Evolutionary conservation across 2,797 vertebrate species (phyloP), one percentile per base, ranked within the genome.

Genomic region (Enteromius fasciolatus): DNA sequence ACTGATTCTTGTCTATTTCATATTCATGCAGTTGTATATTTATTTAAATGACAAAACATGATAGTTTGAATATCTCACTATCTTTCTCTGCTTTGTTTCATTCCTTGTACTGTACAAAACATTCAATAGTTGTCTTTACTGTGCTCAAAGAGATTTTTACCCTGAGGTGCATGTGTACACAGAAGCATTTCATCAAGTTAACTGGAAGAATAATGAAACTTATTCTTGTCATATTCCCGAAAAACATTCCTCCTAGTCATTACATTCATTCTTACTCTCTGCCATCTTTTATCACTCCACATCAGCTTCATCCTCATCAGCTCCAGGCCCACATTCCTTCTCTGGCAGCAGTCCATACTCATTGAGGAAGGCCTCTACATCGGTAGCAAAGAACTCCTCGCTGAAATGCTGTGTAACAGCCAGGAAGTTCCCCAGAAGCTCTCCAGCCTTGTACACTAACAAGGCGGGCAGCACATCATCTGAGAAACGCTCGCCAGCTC

Each of bases 341-440:
- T 97, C 96, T 0, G 98, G 98, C 83, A 99, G 92, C 89, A 99
- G 90, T 82, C 98, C 97, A 4, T 99, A 99, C 87, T 97, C 97
- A 54, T 97, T 98, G 82, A 99, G 94, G 91, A 98, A 99, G n/a
- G 95, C 90, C 87, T 99, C 98, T 76, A 99, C 96, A 84, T 99
- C 98, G 1, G 93, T 96, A 46, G 97, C 96, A 82, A 97, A 99
- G 89, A 99, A 99, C 89, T 99, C 96, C 90, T 97, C 94, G 0
- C 87, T 94, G 75, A 99, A 94, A 82, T 98, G 96, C 90, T 98
- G 94, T 0, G 94, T 94, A 86, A 98, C 64, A 17, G 91, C 95
- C 80, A 99, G 93, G 91, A 99, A 99, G 91, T 98, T 99, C 86
- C 97, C 97, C 1, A 99, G 92, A 9, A 99, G 96, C 89, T 99